phyloP scores from a whole-genome alignment of 2,888 invertebrate genomes.

The Amiota minor region DNA sequence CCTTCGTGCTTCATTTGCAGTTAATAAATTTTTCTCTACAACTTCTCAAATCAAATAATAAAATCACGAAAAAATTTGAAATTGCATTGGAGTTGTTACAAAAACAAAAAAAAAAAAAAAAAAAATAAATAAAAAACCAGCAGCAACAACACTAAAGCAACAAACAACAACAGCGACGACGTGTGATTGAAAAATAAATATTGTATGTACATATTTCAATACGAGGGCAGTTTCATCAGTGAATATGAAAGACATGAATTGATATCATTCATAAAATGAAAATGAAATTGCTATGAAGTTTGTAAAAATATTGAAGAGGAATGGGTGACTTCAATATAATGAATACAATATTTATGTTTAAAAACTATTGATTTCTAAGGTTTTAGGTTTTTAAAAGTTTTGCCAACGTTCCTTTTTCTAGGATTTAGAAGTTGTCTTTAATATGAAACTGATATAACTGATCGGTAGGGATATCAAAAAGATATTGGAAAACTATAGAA shows the following conservation, averaged over 20 bases:
- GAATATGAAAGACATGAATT: no score
- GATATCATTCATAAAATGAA: not conserved
- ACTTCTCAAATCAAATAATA: not conserved
- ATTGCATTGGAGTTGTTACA: not conserved
- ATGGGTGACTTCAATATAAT: no score
- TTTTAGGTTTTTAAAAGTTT: no score
- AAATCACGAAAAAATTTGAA: not conserved
- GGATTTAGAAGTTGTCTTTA: no score
- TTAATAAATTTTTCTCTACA: slow-evolving; percentile 50
- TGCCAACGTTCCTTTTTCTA: no score
- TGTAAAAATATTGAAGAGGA: no score
- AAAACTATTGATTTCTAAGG: no score
- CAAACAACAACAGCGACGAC: not conserved
- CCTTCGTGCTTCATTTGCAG: slow-evolving; percentile 50
- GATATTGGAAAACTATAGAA: no score
- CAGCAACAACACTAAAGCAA: not conserved
- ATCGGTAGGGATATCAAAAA: no score
- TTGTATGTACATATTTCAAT: not conserved
- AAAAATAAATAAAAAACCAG: not conserved
- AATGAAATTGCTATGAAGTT: no score
- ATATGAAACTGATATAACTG: no score
- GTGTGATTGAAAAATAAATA: not conserved
- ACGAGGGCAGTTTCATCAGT: not conserved
- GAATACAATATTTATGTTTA: no score
- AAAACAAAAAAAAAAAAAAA: not conserved